Base-by-base conservation (phyloP, 92 coral and sea anemone species). In the Scolanthus callimorphus region DNA sequence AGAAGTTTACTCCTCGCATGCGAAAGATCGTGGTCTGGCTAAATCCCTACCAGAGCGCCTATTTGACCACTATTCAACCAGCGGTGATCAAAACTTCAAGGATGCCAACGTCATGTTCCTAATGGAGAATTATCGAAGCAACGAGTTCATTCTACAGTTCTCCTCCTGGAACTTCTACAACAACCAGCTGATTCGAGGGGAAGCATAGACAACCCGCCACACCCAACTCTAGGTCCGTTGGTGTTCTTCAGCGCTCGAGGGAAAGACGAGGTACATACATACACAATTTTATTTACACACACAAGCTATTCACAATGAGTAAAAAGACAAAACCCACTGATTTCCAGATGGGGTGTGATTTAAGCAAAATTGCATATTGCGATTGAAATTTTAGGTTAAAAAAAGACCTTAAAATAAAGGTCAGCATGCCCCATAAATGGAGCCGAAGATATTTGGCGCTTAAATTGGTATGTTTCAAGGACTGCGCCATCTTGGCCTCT, bases 41-140 rank as follows among this genome's bases (percentile, higher is more conserved):
- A 65, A 37, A 41, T 88, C 98, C 10, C 84, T 92, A 9, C 90
- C 95, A 19, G 96, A 88, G 51, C 63, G 98, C 24, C 78, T 92
- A 20, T 88, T 92, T 56, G 78, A 85, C 41, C 82, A 63, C 25
- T 92, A 92, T 38, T 62, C 67, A 23, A 27, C 20, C 6, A 47
- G 49, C 4, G 39, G 55, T 20, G 17, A 49, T 29, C 27, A 55
- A 4, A 20, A 19, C 11, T 25, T 22, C 31, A 22, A 3, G 17
- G 60, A 30, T 28, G 34, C 66, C 3, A 75, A 88, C 45, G 79
- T 81, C 24, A 51, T 92, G 58, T 74, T 80, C 60, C 85, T 91
- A 55, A 73, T 75, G 0, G 91, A 88, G 58, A 92, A 92, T 78
- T 92, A 92, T 37, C 92, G 98, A 10, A 79, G 84, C 57, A 84